phyloP scores from a whole-genome alignment of 2,888 invertebrate species.

The Dynastes maya region DNA sequence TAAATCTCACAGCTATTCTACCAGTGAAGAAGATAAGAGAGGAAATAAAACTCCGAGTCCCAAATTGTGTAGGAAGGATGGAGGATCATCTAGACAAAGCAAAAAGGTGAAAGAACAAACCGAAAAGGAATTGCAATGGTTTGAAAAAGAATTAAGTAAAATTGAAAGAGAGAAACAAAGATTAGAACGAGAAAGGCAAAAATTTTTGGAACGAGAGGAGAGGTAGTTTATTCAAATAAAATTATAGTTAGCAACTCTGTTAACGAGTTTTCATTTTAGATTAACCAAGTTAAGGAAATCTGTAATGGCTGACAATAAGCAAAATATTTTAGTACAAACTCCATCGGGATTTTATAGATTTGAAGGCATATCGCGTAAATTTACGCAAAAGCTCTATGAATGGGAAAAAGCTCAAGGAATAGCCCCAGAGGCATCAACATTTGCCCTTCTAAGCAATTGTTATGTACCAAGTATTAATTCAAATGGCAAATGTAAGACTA shows the following conservation, averaged over 20 bases:
- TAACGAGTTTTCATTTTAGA: slow-evolving; percentile 60
- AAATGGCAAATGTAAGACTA: slow-evolving; percentile 46
- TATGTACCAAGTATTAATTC: slow-evolving; percentile 71
- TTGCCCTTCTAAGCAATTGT: slow-evolving; percentile 78
- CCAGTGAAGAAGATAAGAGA: slow-evolving; percentile 55
- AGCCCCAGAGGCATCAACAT: slow-evolving; percentile 88
- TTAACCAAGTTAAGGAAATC: slow-evolving; percentile 75
- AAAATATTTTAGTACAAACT: slow-evolving; percentile 87
- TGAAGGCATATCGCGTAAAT: slow-evolving; percentile 90
- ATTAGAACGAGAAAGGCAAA: slow-evolving; percentile 76
- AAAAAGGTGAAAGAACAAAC: slow-evolving; percentile 68
- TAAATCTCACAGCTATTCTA: slow-evolving; percentile 73
- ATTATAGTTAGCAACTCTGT: background rate
- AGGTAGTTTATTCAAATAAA: slow-evolving; percentile 65
- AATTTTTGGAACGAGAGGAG: slow-evolving; percentile 78
- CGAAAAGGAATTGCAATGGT: slow-evolving; percentile 73
- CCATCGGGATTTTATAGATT: slow-evolving; percentile 89
- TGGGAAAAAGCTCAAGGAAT: slow-evolving; percentile 94
- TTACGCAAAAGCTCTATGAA: slow-evolving; percentile 91
- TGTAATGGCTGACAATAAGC: slow-evolving; percentile 73
- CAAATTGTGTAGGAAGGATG: slow-evolving; percentile 65
- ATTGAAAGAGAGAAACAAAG: slow-evolving; percentile 77
- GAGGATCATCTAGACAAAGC: slow-evolving; percentile 60
- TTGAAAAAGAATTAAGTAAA: slow-evolving; percentile 75
- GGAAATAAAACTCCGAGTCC: slow-evolving; percentile 66